A percentile compares a stretch with the other conserved stretches of the same genome.
These are phyloP conservation scores for Eilema griseolum DNA, from an alignment of 2,888 invertebrate genomes.

Conservation along the genomic window DNA sequence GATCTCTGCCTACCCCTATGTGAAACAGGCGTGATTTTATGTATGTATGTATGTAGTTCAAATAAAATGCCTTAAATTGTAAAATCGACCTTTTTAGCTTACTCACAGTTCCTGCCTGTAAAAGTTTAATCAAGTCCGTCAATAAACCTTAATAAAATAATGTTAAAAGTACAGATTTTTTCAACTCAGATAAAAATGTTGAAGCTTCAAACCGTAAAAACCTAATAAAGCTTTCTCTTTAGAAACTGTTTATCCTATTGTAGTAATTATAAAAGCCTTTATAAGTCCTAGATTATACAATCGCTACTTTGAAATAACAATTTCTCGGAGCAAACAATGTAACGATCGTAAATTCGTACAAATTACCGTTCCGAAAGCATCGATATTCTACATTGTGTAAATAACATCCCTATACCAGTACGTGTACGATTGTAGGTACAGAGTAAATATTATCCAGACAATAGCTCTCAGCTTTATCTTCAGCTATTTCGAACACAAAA, in stretches of 20 bases:
- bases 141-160: too few species aligned
- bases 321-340: slow-evolving; percentile 30
- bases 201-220: not conserved
- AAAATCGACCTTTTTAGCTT: too few species aligned
- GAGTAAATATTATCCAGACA: slow-evolving; percentile 56
- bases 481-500: slow-evolving; percentile 68
- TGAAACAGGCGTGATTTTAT: too few species aligned
- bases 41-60: too few species aligned
- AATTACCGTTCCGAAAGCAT: slow-evolving; percentile 38
- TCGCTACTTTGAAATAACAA: slow-evolving; percentile 24
- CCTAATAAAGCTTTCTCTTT: not conserved
- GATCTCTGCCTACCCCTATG: too few species aligned
- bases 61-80: too few species aligned
- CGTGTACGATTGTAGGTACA: slow-evolving; percentile 30
- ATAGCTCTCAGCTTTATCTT: slow-evolving; percentile 65
- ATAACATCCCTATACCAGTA: slow-evolving; percentile 49
- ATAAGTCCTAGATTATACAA: slow-evolving; percentile 13
- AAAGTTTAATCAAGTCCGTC: too few species aligned
- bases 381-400: slow-evolving; percentile 35
- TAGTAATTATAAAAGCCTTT: not conserved
- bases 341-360: slow-evolving; percentile 34
- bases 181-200: too few species aligned
- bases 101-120: too few species aligned
- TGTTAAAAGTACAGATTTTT: too few species aligned
- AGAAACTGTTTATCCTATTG: not conserved